These are phyloP conservation scores for Paramacrobiotus metropolitanus DNA, from an alignment of 1,140 invertebrate species.

Conservation along the genomic window DNA sequence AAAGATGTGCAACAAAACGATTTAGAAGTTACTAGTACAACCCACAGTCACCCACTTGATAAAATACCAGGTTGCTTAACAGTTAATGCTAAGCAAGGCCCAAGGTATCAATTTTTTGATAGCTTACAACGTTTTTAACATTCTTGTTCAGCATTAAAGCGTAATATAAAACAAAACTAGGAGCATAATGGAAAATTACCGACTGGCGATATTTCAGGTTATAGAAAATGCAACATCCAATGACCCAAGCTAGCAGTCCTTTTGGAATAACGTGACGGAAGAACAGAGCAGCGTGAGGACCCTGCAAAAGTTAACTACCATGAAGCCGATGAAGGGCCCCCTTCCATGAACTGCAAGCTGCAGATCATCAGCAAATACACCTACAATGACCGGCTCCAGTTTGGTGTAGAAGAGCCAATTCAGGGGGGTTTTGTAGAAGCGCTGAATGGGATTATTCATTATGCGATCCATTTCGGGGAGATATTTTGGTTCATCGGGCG, in stretches of 20 bases:
- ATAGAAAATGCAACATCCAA: neutral
- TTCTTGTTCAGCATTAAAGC: neutral
- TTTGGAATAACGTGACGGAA: neutral
- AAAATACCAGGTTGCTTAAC: neutral
- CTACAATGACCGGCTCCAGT: conserved; percentile 36
- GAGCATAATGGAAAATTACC: neutral
- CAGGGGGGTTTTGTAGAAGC: conserved; percentile 43
- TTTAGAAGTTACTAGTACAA: neutral
- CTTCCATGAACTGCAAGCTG: too few relatives aligned
- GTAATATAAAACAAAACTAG: neutral
- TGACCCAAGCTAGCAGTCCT: neutral
- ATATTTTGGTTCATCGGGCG: conserved; percentile 39
- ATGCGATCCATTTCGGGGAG: conserved; percentile 39
- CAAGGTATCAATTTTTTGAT: neutral
- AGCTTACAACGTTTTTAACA: neutral
- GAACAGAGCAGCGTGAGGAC: neutral
- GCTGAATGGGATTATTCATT: conserved; percentile 46
- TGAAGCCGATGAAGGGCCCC: neutral
- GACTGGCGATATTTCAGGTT: neutral
- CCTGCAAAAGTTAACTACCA: neutral
- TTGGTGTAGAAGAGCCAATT: conserved; percentile 28
- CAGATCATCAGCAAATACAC: too few relatives aligned
- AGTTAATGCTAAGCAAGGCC: neutral
- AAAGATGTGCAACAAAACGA: too few relatives aligned
- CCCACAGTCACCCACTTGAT: neutral